Evolutionary conservation across 2,113 vertebrate species (phyloP).

Genomic region (Oryzias celebensis): DNA sequence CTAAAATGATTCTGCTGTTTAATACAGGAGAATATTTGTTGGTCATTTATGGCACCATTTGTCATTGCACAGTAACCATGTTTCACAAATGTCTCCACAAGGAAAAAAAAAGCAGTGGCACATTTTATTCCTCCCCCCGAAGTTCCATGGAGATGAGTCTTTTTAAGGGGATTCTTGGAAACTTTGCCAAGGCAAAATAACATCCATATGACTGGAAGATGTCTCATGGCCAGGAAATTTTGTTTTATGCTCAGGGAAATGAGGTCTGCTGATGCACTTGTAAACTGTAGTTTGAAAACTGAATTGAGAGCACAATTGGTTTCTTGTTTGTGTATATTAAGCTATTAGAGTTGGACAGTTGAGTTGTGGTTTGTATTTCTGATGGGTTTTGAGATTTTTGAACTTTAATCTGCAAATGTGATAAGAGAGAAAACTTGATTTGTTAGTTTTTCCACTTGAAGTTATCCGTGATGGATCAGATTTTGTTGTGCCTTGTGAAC

Average conservation of each 20-base stretch:
- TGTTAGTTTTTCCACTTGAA: background rate
- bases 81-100: too few relatives aligned
- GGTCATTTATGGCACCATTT: too few relatives aligned
- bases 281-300: conserved; percentile 21
- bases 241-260: conserved; percentile 2
- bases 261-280: conserved; percentile 7
- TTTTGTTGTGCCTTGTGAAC: too few relatives aligned
- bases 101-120: too few relatives aligned
- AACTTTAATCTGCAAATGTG: background rate
- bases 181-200: background rate
- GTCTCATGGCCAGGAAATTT: background rate
- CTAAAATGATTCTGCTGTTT: too few relatives aligned
- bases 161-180: background rate
- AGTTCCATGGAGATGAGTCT: background rate
- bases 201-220: background rate
- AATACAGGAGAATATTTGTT: too few relatives aligned
- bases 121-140: too few relatives aligned
- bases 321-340: conserved; percentile 12
- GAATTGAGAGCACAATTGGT: conserved; percentile 8
- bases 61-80: too few relatives aligned
- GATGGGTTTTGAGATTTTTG: background rate
- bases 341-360: background rate
- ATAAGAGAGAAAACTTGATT: conserved; percentile 2
- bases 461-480: background rate
- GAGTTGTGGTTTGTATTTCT: background rate